Evolutionary conservation across 2,888 invertebrate species (phyloP), one percentile per base, ranked within the genome.

Genomic region (Pseudococcus longispinus): DNA sequence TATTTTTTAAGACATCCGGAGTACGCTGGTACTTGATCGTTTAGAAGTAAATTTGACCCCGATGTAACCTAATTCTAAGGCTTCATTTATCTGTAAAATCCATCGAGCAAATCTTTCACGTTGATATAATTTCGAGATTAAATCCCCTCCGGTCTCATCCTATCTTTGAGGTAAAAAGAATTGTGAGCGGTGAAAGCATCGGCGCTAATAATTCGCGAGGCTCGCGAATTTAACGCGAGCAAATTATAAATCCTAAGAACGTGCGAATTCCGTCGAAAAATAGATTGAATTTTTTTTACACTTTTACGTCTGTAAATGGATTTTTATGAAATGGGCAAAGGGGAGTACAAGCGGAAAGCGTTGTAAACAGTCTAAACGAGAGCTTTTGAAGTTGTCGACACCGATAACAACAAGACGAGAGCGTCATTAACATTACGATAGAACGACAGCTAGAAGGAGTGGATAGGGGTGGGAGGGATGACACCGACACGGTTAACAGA

Each of bases 231-330:
- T n/a, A 55, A 55, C 6, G 8, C 60, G 60, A 60, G 60, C 11
- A 60, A 60, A 60, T 60, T 60, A 23, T 60, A 60, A 60, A 60
- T 60, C 60, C 23, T 11, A 60, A 60, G 60, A 23, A 60, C 60
- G 23, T 60, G 60, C 60, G 60, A 23, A 60, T 60, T 60, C 60
- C 60, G 60, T 60, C 60, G 60, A 60, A 60, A 60, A 60, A 60
- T 60, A 60, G 60, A 60, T 60, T 60, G 60, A 60, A 60, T 60
- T 23, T 60, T 60, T 60, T 60, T 60, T n/a, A n/a, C 23, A 60
- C 60, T 60, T 60, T 60, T 60, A 23, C 60, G 60, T 8, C 23
- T 60, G 23, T 23, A 23, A 60, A 60, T 60, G 60, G 23, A 60
- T 60, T 60, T 60, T 60, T 60, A 51, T 1, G 3, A n/a, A n/a